Conservation (phyloP, 2,113 vertebrate genomes). For the Syngnathus floridae region DNA sequence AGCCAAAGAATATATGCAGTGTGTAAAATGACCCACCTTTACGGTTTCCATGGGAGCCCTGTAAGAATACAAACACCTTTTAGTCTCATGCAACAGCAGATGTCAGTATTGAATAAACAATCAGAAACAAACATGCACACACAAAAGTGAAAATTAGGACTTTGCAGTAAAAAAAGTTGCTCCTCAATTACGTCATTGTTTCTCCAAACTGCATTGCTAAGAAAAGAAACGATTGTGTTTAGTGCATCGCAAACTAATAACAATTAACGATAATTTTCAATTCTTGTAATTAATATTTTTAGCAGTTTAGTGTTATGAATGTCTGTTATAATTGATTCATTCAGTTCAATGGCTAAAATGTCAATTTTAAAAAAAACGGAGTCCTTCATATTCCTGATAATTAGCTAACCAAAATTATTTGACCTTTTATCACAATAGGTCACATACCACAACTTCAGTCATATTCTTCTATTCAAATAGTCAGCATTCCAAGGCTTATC, state of each 20-base stretch:
- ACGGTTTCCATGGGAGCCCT: constrained; percentile 20
- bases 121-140: background rate
- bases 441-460: background rate
- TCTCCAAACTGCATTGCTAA: too few relatives aligned
- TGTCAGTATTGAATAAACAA: constrained; percentile 28
- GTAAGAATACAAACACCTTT: background rate
- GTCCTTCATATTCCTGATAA: background rate
- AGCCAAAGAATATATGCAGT: background rate
- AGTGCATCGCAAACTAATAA: too few relatives aligned
- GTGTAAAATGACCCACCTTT: constrained; percentile 14
- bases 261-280: too few relatives aligned
- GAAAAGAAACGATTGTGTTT: too few relatives aligned
- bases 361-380: too few relatives aligned
- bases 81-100: constrained; percentile 36
- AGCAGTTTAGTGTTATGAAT: background rate
- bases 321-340: background rate
- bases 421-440: background rate
- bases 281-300: background rate
- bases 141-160: too few relatives aligned
- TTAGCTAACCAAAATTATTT: background rate
- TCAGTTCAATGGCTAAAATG: background rate
- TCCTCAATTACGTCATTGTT: too few relatives aligned
- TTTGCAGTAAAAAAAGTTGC: too few relatives aligned
- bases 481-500: background rate
- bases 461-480: background rate